These are phyloP conservation scores for Neelides sp. DNA, from an alignment of 1,140 invertebrate genomes.

Conservation along the genomic window DNA sequence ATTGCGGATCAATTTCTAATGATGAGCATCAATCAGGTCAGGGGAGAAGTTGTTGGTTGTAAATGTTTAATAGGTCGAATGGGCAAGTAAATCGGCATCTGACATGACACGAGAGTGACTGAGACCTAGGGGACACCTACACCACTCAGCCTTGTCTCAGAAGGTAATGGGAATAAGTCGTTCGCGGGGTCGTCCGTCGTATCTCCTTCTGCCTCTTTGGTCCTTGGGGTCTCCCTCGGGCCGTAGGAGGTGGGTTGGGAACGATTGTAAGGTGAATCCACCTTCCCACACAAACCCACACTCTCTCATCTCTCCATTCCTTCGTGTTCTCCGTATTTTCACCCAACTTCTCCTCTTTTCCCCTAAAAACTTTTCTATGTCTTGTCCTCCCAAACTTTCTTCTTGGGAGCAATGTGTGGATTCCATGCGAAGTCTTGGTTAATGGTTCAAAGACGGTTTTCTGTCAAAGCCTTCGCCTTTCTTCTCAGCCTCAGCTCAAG, in stretches of 20 bases:
- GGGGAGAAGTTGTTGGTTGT: background rate
- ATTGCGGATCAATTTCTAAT: no score
- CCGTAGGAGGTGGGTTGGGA: slow-evolving; percentile 6
- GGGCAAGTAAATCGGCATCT: slow-evolving; percentile 15
- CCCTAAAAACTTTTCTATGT: slow-evolving; percentile 10
- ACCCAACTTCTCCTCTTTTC: background rate
- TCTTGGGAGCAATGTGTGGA: background rate
- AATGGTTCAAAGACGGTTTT: no score
- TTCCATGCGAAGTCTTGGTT: background rate
- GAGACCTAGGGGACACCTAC: slow-evolving; percentile 19
- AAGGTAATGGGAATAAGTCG: no score
- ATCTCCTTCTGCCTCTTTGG: slow-evolving; percentile 9
- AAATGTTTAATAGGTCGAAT: slow-evolving; percentile 22
- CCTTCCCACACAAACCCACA: background rate
- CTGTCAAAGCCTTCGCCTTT: no score
- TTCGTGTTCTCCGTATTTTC: background rate
- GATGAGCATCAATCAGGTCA: no score
- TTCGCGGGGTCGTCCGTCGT: slow-evolving; percentile 7
- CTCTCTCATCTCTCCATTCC: background rate
- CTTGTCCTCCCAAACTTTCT: background rate
- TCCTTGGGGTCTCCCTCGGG: background rate
- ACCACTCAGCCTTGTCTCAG: no score
- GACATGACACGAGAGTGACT: slow-evolving; percentile 25
- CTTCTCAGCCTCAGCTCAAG: no score
- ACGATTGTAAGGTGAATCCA: slow-evolving; percentile 13